These are phyloP conservation scores for Stramonita haemastoma DNA, from an alignment of 2,888 invertebrate genomes.

Conservation along the genomic window DNA sequence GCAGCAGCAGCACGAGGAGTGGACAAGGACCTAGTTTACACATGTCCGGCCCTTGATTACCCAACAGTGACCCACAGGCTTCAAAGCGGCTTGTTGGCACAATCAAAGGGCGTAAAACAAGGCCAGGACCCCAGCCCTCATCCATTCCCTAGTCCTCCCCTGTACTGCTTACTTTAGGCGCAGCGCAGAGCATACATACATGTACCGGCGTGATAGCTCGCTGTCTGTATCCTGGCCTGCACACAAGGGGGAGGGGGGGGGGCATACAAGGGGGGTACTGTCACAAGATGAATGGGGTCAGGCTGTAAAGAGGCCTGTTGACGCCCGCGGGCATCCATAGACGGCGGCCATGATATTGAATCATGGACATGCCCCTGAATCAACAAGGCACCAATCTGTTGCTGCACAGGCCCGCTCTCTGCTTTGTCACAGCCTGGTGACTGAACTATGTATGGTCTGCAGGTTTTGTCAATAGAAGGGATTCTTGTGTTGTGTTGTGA, in stretches of 20 bases:
- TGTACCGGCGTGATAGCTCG: slow-evolving; percentile 7
- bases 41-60: not conserved
- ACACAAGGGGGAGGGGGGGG: too few species aligned
- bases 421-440: not conserved
- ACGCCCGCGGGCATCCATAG: slow-evolving; percentile 28
- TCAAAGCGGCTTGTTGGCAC: not conserved
- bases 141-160: not conserved
- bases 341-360: slow-evolving; percentile 41
- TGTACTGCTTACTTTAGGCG: slow-evolving; percentile 9
- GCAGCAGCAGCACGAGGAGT: not conserved
- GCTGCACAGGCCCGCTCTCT: not conserved
- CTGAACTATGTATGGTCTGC: not conserved
- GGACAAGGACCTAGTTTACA: slow-evolving; percentile 11
- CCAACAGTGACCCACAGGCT: not conserved
- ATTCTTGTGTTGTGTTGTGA: too few species aligned
- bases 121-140: not conserved
- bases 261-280: slow-evolving; percentile 5
- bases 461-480: not conserved
- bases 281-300: slow-evolving; percentile 32
- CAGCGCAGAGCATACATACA: slow-evolving; percentile 22
- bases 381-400: not conserved
- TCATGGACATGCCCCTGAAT: slow-evolving; percentile 20
- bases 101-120: slow-evolving; percentile 23
- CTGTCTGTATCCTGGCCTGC: slow-evolving; percentile 5
- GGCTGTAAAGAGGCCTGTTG: slow-evolving; percentile 22